Evolutionary conservation across 2,797 vertebrate genomes (phyloP).

Genomic region (Tolypeutes matacus): DNA sequence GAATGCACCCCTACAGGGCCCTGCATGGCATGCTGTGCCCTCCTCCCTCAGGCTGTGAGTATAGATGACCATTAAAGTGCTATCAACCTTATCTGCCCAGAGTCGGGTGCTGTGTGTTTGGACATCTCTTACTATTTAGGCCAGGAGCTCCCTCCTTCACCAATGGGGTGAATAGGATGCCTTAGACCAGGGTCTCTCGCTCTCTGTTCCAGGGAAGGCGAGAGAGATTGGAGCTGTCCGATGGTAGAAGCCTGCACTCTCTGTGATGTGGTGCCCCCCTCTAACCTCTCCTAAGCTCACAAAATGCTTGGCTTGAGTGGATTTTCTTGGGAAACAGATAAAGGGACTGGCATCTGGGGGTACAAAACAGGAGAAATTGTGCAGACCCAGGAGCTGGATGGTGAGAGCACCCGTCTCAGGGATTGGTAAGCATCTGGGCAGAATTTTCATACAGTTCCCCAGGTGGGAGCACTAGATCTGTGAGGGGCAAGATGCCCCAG

Average conservation of each 20-base stretch:
- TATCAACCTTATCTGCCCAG: no score
- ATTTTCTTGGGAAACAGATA: neutral
- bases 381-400: neutral
- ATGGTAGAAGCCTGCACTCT: neutral
- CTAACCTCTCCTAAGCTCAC: neutral
- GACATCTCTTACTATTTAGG: no score
- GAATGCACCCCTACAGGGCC: no score
- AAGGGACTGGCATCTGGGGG: neutral
- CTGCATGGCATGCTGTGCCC: no score
- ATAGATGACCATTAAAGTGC: no score
- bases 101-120: no score
- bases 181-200: no score
- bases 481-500: neutral
- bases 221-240: neutral
- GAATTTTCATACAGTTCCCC: neutral
- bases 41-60: no score
- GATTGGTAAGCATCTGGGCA: neutral
- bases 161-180: no score
- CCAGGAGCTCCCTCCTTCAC: no score
- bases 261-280: neutral
- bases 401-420: neutral
- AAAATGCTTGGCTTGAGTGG: neutral
- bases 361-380: neutral
- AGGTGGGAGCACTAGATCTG: neutral
- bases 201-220: neutral